Evolutionary conservation across 2,797 vertebrate species (phyloP).

Genomic region (Sphenodon punctatus): DNA sequence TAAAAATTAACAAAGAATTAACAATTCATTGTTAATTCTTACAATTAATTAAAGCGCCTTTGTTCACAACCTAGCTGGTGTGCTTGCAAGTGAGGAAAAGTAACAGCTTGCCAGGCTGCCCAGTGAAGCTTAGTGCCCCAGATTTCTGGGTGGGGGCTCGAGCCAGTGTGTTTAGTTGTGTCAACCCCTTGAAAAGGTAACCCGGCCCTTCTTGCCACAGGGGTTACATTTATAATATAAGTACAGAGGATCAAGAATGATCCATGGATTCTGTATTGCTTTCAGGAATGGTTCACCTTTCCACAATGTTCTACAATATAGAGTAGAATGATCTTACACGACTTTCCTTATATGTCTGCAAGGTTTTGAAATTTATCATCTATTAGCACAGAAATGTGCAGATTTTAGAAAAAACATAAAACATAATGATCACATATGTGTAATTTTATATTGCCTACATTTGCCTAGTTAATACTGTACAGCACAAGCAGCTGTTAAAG

Average conservation of each 20-base stretch:
- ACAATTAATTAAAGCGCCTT: too few species aligned
- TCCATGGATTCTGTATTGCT: neutral
- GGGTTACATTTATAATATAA: too few species aligned
- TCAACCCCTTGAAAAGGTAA: too few species aligned
- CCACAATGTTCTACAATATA: neutral
- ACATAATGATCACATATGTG: neutral
- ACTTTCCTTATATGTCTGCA: neutral
- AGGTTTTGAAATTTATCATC: neutral
- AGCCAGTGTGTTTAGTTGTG: too few species aligned
- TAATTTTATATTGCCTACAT: neutral
- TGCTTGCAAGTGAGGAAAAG: too few species aligned
- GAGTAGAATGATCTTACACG: neutral
- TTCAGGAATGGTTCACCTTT: neutral
- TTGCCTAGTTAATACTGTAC: neutral
- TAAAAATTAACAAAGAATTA: too few species aligned
- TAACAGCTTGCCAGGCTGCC: too few species aligned
- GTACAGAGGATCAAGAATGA: neutral
- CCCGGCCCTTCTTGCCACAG: too few species aligned
- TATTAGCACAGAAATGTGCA: conserved; percentile 36
- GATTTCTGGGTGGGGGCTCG: too few species aligned
- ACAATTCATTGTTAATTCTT: too few species aligned
- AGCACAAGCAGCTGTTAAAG: neutral
- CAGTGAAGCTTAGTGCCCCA: too few species aligned
- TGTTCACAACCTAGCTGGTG: too few species aligned
- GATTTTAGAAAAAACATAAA: conserved; percentile 12